A percentile compares a stretch with the other conserved stretches of the same genome.
Evolutionary conservation across 1,140 invertebrate species (phyloP).

Genomic region (Pogonomyrmex barbatus): DNA sequence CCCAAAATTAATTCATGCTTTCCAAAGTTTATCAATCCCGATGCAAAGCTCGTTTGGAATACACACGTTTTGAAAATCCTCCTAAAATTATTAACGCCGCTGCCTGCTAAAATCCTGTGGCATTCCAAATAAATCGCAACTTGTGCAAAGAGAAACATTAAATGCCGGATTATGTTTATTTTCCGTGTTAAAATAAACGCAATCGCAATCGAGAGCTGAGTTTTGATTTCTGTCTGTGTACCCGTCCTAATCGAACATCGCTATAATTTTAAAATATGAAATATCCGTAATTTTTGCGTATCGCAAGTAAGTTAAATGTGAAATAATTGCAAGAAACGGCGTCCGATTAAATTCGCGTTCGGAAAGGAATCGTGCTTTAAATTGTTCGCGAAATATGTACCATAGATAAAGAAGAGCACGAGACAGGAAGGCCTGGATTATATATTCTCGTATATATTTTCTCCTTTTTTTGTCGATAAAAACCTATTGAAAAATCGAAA

Average conservation of each 20-base stretch:
- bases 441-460: not conserved
- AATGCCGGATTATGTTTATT: constrained; percentile 48
- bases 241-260: too few relatives aligned
- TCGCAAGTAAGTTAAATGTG: not conserved
- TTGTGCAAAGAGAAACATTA: constrained; percentile 15
- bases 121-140: constrained; percentile 29
- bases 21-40: constrained; percentile 24
- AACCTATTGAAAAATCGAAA: constrained; percentile 31
- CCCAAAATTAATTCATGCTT: not conserved
- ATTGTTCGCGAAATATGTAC: not conserved
- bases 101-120: not conserved
- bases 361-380: not conserved
- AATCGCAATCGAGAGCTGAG: constrained; percentile 18
- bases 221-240: not conserved
- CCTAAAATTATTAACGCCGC: constrained; percentile 33
- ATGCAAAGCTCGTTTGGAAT: constrained; percentile 9
- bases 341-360: not conserved
- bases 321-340: constrained; percentile 18
- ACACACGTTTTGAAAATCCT: constrained; percentile 21
- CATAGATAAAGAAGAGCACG: not conserved
- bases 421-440: not conserved
- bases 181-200: constrained; percentile 41
- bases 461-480: constrained; percentile 20
- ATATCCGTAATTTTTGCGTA: not conserved
- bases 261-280: not conserved